Conservation (phyloP, 2,888 invertebrate genomes). For the Amphipoea lucens region DNA sequence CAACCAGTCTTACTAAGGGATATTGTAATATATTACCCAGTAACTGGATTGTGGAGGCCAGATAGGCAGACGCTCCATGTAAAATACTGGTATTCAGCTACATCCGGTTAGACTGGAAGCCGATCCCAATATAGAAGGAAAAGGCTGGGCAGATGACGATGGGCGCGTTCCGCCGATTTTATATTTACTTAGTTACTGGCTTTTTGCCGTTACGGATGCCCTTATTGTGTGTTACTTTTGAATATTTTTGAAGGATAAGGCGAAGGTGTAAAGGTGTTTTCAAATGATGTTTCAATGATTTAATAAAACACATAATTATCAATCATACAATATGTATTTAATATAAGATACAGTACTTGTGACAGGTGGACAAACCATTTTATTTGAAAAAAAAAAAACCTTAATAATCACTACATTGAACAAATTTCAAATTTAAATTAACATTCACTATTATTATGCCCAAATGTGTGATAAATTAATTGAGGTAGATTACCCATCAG, state of each 20-base stretch:
- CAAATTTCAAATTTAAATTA: conserved; percentile 86
- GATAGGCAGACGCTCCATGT: too few species aligned
- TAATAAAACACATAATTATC: conserved; percentile 85
- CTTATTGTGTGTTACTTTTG: not conserved
- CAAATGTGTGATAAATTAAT: conserved; percentile 90
- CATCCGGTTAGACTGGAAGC: too few species aligned
- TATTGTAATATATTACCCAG: too few species aligned
- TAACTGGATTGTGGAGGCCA: too few species aligned
- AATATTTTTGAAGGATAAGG: not conserved
- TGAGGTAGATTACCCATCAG: conserved; percentile 89
- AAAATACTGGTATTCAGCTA: too few species aligned
- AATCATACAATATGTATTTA: conserved; percentile 91
- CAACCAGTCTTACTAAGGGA: too few species aligned
- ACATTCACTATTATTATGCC: conserved; percentile 88
- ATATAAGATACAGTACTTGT: conserved; percentile 90
- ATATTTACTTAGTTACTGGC: not conserved
- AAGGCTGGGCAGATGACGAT: not conserved
- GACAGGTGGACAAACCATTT: conserved; percentile 89
- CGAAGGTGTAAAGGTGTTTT: conserved; percentile 6
- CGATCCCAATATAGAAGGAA: too few species aligned
- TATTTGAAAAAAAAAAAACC: conserved; percentile 79
- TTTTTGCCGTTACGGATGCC: not conserved
- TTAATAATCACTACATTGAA: conserved; percentile 87
- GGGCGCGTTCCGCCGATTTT: not conserved
- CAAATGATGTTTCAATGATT: not conserved